These are phyloP conservation scores for Battus philenor DNA, from an alignment of 1,140 invertebrate species.

Conservation along the genomic window DNA sequence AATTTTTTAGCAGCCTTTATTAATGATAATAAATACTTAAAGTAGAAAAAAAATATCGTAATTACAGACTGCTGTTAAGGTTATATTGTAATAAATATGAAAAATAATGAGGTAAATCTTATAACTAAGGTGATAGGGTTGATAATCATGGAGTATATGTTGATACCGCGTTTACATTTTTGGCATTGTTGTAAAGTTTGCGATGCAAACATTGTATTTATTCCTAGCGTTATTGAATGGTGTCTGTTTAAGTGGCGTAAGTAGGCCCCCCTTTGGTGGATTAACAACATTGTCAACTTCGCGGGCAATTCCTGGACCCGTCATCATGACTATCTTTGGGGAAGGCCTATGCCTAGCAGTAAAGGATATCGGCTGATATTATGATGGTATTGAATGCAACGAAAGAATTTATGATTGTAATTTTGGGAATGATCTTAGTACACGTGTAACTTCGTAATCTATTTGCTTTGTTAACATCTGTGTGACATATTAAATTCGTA, in stretches of 20 bases:
- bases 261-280: too few relatives aligned
- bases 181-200: too few relatives aligned
- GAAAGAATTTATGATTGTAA: background rate
- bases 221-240: too few relatives aligned
- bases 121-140: slow-evolving; percentile 37
- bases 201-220: too few relatives aligned
- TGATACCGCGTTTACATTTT: too few relatives aligned
- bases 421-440: too few relatives aligned
- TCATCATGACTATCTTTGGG: background rate
- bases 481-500: slow-evolving; percentile 78
- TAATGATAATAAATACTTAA: slow-evolving; percentile 50
- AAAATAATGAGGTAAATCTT: slow-evolving; percentile 48
- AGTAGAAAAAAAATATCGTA: slow-evolving; percentile 9
- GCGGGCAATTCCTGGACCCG: background rate
- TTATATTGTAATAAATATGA: slow-evolving; percentile 51
- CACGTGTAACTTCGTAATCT: too few relatives aligned
- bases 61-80: slow-evolving; percentile 23
- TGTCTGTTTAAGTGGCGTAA: too few relatives aligned
- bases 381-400: background rate
- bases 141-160: too few relatives aligned
- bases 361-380: background rate
- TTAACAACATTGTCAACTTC: background rate
- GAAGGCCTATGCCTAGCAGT: background rate
- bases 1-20: slow-evolving; percentile 44
- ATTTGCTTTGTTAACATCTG: background rate